Evolutionary conservation across 2,797 vertebrate genomes (phyloP), one percentile per base, ranked within the genome.

Genomic region (Tragelaphus eurycerus): DNA sequence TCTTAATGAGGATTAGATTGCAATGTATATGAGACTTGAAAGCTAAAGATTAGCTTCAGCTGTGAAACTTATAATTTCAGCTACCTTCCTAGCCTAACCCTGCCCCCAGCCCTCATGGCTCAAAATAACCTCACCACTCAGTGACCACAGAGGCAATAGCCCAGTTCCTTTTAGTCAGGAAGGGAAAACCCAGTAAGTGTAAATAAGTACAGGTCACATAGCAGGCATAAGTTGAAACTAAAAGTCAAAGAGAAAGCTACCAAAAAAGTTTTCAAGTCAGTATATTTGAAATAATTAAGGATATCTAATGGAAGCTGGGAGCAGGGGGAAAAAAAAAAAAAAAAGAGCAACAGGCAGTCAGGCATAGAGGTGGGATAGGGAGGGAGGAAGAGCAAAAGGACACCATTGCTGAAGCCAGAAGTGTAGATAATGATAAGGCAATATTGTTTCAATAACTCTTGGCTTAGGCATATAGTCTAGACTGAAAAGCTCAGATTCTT

Each of bases 121-220:
- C 92, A 93, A 88, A 97, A 96, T 98, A 98, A 97, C 96, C 91
- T 97, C n/a, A 71, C 95, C 89, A 78, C 86, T 81, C 81, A 94
- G 79, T 89, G 59, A 95, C 92, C 90, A 46, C 83, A 57, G 64
- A 95, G 64, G 67, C 89, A 85, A 48, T 52, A 86, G 82, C 93
- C 96, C 52, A 83, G 96, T 97, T 97, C 95, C 97, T 97, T 96
- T 96, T 87, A 92, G 91, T 92, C 74, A 85, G 31, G 52, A 81
- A 97, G 59, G 81, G 92, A 95, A 97, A 96, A 91, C 86, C 84
- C 78, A 76, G 60, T 76, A 85, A 86, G 31, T 84, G 38, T 97
- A 93, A 94, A 48, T 90, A 93, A 95, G 43, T 55, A 90, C 74
- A 91, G 81, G 88, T 97, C 89, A 62, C 60, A 67, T 17, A 82